phyloP scores from a whole-genome alignment of 2,888 invertebrate genomes.

The Eurytoma adleriae region DNA sequence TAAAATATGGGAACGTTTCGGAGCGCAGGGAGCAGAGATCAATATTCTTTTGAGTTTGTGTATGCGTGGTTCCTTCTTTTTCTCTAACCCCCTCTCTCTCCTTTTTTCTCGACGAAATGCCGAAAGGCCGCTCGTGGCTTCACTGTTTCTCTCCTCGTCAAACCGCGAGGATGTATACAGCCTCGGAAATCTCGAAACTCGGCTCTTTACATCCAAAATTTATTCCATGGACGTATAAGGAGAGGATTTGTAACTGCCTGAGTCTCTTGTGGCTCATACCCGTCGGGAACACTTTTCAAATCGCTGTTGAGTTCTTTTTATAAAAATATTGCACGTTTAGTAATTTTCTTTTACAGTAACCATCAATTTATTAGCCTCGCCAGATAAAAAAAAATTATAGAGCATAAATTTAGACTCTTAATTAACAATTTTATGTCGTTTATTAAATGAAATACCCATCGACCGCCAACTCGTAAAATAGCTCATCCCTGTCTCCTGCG shows the following conservation, averaged over 20 bases:
- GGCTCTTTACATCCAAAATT: conserved; percentile 36
- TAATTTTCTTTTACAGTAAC: too few species aligned
- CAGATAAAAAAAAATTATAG: too few species aligned
- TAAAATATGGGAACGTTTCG: conserved; percentile 31
- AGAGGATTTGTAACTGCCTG: conserved; percentile 36
- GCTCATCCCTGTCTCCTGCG: too few species aligned
- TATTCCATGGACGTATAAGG: conserved; percentile 36
- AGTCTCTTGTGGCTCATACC: conserved; percentile 8
- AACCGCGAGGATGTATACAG: background rate
- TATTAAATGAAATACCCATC: too few species aligned
- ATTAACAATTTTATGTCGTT: too few species aligned
- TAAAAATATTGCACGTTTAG: background rate
- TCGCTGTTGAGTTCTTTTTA: background rate
- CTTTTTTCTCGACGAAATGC: conserved; percentile 27
- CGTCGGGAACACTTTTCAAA: conserved; percentile 1
- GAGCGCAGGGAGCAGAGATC: conserved; percentile 16
- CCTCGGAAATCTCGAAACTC: conserved; percentile 19
- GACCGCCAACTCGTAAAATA: too few species aligned
- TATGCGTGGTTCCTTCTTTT: conserved; percentile 5
- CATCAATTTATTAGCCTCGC: too few species aligned
- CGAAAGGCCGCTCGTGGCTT: background rate
- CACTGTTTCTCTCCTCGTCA: conserved; percentile 2
- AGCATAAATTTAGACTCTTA: too few species aligned
- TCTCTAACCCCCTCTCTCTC: background rate
- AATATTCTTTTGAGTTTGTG: conserved; percentile 46